phyloP scores from a whole-genome alignment of 1,140 invertebrate genomes.

The Drosophila funebris region DNA sequence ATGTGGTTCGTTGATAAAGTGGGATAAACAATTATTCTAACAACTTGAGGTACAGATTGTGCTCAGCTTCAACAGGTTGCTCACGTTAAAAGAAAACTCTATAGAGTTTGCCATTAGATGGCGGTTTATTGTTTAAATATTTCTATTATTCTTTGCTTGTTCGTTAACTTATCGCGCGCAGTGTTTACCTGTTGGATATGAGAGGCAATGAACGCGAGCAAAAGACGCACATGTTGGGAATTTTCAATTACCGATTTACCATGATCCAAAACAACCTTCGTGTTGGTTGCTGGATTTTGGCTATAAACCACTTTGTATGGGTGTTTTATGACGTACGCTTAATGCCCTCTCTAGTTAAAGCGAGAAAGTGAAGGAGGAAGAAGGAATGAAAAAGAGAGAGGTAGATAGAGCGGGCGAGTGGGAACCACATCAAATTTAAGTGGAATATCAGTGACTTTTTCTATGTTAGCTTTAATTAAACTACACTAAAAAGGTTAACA shows the following conservation, averaged over 20 bases:
- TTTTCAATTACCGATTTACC: slow-evolving; percentile 71
- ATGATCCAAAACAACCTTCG: slow-evolving; percentile 44
- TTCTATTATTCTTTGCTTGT: background rate
- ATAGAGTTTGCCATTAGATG: no score
- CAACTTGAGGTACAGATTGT: no score
- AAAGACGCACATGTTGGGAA: slow-evolving; percentile 65
- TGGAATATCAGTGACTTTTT: slow-evolving; percentile 52
- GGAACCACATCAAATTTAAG: slow-evolving; percentile 26
- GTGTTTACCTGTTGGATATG: slow-evolving; percentile 35
- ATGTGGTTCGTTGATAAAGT: no score
- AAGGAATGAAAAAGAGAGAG: background rate
- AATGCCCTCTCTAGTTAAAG: no score
- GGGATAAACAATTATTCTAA: no score
- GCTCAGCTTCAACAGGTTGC: no score
- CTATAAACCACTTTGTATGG: slow-evolving; percentile 30
- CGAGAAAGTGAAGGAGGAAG: slow-evolving; percentile 15
- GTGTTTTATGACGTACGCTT: slow-evolving; percentile 63
- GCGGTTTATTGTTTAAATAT: background rate
- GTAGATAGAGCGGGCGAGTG: background rate
- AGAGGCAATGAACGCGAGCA: slow-evolving; percentile 47
- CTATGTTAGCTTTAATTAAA: slow-evolving; percentile 60
- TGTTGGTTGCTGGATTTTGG: slow-evolving; percentile 43
- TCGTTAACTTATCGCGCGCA: slow-evolving; percentile 36
- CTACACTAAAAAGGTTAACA: slow-evolving; percentile 51
- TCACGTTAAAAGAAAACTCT: no score